These are phyloP conservation scores for Napeogenes sylphis DNA, from an alignment of 2,888 invertebrate genomes.

Conservation along the genomic window DNA sequence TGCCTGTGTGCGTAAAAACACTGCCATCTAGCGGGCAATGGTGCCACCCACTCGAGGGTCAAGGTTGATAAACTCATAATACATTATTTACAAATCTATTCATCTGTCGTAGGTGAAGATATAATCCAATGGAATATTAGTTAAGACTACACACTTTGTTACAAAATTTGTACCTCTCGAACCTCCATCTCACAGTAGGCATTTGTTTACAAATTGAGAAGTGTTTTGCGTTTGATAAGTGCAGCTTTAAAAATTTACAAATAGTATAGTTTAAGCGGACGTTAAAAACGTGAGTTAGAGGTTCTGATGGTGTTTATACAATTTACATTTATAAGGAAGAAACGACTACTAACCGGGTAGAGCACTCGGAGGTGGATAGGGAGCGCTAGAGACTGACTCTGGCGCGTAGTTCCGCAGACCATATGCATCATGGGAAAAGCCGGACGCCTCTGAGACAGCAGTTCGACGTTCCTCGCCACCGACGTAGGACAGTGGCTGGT, in stretches of 20 bases:
- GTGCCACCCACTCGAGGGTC: constrained; percentile 49
- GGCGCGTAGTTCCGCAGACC: constrained; percentile 86
- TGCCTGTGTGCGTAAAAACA: constrained; percentile 47
- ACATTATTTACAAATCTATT: constrained; percentile 63
- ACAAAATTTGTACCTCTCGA: constrained; percentile 24
- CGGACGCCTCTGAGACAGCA: constrained; percentile 79
- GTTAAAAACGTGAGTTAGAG: constrained; percentile 56
- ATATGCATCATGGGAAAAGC: constrained; percentile 86
- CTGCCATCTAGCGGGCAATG: constrained; percentile 66
- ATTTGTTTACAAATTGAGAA: constrained; percentile 66
- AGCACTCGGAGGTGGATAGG: constrained; percentile 88
- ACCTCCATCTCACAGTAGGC: constrained; percentile 20
- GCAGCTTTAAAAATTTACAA: constrained; percentile 59
- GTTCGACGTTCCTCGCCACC: constrained; percentile 84
- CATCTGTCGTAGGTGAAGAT: constrained; percentile 35
- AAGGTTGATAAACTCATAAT: constrained; percentile 72
- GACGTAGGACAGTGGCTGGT: constrained; percentile 83
- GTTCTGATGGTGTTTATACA: constrained; percentile 37
- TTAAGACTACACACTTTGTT: constrained; percentile 3
- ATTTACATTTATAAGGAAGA: constrained; percentile 13
- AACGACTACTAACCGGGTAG: constrained; percentile 67
- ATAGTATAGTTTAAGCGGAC: constrained; percentile 53
- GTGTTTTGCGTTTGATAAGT: constrained; percentile 68
- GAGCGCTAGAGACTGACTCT: constrained; percentile 84
- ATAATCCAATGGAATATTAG: constrained; percentile 14